Evolutionary conservation across 1,140 invertebrate species (phyloP), one percentile per base, ranked within the genome.

Genomic region (Leucophenga varia): DNA sequence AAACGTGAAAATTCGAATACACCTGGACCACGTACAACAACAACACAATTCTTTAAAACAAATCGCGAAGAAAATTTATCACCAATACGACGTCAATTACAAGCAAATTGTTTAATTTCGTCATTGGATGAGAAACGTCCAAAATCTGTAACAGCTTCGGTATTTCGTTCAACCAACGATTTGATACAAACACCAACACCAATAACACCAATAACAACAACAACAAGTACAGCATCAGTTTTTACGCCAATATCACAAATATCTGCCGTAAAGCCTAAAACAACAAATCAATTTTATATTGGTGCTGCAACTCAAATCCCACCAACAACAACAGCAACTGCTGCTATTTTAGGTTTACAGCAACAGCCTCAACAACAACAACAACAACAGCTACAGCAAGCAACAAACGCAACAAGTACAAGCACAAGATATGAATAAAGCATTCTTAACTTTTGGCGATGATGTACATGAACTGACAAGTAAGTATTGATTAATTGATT

Each of bases 361-460:
- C 56, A 52, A 40, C 53, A 61, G 0, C 39, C 37, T 22, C 25
- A 49, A 37, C 46, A 55, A 28, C 55, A 55, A 74, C 76, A 32
- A 70, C 73, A 31, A 56, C 58, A 47, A 34, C 69, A 46, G 54
- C 75, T 47, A 59, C 73, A 42, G 51, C 78, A 34, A n/a, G 60
- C 59, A 40, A 38, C 43, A 48, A 2, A 21, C 50, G 13, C 61
- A 58, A 48, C 90, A 88, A 47, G 50, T 47, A 56, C 84, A 87
- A 68, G 89, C 91, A 48, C 84, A 92, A 81, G 91, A 94, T 76
- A 94, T 96, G 91, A 93, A 90, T 78, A 90, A 91, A 78, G 90
- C 89, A 61, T 95, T 90, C 79, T 82, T 94, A 57, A 89, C 86
- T 70, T 93, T 92, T 76, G 85, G 86, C 57, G 90, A 91, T 68